Percentiles rank a stretch among this genome's conserved stretches.
phyloP scores from a whole-genome alignment of 2,888 invertebrate species.

The Melanargia galathea region DNA sequence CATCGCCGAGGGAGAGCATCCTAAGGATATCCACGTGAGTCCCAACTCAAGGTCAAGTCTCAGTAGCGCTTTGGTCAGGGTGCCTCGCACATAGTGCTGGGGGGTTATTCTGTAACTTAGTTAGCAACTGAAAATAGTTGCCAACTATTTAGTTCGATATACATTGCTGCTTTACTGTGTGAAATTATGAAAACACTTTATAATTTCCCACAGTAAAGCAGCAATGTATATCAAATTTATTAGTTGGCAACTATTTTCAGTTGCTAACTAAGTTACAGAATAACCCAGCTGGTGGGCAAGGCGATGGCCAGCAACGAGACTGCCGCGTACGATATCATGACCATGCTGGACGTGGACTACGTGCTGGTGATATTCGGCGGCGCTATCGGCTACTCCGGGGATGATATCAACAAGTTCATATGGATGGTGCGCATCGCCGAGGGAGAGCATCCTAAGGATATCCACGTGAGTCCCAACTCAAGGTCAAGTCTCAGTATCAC shows the following conservation, averaged over 20 bases:
- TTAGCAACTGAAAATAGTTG: no score
- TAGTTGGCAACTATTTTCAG: no score
- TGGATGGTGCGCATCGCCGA: constrained; percentile 99
- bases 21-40: constrained; percentile 95
- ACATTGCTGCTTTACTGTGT: no score
- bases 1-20: constrained; percentile 99
- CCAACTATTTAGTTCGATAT: no score
- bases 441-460: constrained; percentile 99
- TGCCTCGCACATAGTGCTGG: constrained; percentile 98
- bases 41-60: no score
- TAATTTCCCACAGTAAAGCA: no score
- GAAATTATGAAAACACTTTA: no score
- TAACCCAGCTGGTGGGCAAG: constrained; percentile 97
- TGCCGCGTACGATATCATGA: constrained; percentile 99
- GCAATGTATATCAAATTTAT: no score
- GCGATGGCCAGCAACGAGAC: constrained; percentile 99
- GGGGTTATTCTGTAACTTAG: no score
- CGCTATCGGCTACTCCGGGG: constrained; percentile 99
- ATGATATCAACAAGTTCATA: constrained; percentile 99
- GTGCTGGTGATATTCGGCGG: constrained; percentile 99
- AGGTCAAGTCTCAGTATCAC: no score
- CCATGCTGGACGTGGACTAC: constrained; percentile 97
- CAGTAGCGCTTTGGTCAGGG: no score
- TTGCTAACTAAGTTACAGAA: no score
- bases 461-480: constrained; percentile 87